Evolutionary conservation across 2,113 vertebrate species (phyloP), one percentile per base, ranked within the genome.

Genomic region (Rhinichthys klamathensis): DNA sequence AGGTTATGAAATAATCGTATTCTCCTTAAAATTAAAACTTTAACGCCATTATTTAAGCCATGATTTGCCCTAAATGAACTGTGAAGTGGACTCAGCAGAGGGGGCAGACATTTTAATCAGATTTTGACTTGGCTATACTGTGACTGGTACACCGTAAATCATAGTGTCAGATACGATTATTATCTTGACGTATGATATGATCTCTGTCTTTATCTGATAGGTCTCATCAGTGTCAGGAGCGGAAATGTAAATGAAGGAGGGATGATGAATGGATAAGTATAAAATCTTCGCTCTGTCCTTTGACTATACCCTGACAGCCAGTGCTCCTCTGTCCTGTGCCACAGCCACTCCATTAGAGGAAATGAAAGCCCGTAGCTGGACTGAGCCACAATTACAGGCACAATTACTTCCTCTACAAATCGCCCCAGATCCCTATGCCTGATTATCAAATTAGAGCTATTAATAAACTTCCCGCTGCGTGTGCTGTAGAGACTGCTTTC

Each of bases 231-330:
- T 90, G 91, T 93, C 90, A 90, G 84, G 76, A 86, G 86, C 56
- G 35, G 70, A 87, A 92, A 94, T 94, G 93, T 95, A 95, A 96
- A 95, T 93, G 94, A 93, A 93, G 91, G 91, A 90, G 88, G 91
- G 89, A 93, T 97, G 96, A 97, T 97, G 95, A 96, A 97, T 95
- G 95, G 93, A 93, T 82, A 60, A 86, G 56, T 51, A 6, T 72
- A 81, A 63, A 82, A 35, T 82, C 49, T 54, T 82, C 16, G 6
- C 11, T 65, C 58, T 82, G 44, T 81, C 65, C 51, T 86, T 81
- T 86, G 51, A 74, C 84, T 82, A 10, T 41, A 38, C 78, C 23
- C 38, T 85, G 84, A 72, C 67, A 81, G 77, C n/a, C 27, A 7
- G 80, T 32, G 61, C 10, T 44, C 16, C 25, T 69, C 60, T 4